Conservation (phyloP, 2,888 invertebrate species). For the Bembecia ichneumoniformis region DNA sequence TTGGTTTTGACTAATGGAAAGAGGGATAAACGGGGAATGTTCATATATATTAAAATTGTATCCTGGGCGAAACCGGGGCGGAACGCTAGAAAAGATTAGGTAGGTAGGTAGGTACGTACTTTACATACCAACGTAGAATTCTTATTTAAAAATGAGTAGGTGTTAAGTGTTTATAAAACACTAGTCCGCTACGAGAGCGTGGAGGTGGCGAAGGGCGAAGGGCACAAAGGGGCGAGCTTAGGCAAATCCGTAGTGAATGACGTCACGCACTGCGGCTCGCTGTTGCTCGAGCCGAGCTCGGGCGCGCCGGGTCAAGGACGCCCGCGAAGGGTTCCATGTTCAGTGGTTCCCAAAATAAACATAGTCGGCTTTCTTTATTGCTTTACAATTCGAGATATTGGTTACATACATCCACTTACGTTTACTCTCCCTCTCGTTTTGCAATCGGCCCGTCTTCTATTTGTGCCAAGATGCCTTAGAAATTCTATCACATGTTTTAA, state of each 20-base stretch:
- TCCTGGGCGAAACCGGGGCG: no score
- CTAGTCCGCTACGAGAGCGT: background rate
- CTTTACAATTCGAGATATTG: background rate
- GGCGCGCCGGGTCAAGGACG: slow-evolving; percentile 26
- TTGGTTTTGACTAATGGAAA: no score
- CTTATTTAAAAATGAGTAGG: no score
- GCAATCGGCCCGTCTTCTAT: no score
- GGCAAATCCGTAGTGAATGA: slow-evolving; percentile 11
- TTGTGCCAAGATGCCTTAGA: no score
- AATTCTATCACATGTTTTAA: no score
- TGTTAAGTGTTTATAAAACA: no score
- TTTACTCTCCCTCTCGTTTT: background rate
- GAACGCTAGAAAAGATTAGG: no score
- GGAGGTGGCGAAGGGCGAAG: background rate
- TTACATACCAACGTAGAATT: no score
- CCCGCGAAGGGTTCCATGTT: background rate
- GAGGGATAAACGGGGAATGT: no score
- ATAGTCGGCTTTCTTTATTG: background rate
- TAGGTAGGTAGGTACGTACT: no score
- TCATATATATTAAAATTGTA: no score
- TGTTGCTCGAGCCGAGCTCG: slow-evolving; percentile 10
- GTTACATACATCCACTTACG: background rate
- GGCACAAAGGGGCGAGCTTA: background rate
- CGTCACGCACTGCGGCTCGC: slow-evolving; percentile 23
- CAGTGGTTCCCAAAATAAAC: background rate